phyloP scores from a whole-genome alignment of 2,113 vertebrate genomes.

The Acanthochromis polyacanthus region DNA sequence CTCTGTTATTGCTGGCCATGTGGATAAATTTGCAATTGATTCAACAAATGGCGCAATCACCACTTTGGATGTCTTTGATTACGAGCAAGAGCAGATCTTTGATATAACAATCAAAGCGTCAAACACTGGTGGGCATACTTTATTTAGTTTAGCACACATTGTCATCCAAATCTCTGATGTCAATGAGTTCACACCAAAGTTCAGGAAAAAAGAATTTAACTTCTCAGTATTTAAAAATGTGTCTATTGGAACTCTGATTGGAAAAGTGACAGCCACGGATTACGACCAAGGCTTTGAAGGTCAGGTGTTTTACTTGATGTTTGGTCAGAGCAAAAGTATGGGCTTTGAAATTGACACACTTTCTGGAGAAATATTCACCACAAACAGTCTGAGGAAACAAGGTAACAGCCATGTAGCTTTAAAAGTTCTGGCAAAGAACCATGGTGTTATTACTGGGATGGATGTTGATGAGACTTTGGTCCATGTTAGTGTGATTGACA shows the following conservation, averaged over 20 bases:
- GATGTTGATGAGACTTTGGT: slow-evolving; percentile 81
- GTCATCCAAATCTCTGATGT: slow-evolving; percentile 76
- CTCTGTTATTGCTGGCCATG: slow-evolving; percentile 76
- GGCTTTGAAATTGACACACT: slow-evolving; percentile 72
- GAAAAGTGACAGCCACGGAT: slow-evolving; percentile 79
- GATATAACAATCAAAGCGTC: slow-evolving; percentile 81
- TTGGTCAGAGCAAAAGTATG: slow-evolving; percentile 75
- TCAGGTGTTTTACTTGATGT: slow-evolving; percentile 79
- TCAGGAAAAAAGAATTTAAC: slow-evolving; percentile 71
- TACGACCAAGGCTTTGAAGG: slow-evolving; percentile 80
- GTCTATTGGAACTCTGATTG: slow-evolving; percentile 71
- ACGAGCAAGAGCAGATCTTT: slow-evolving; percentile 77
- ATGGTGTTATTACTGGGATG: slow-evolving; percentile 78
- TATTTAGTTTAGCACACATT: slow-evolving; percentile 77
- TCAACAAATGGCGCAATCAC: slow-evolving; percentile 77
- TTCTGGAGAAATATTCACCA: slow-evolving; percentile 80
- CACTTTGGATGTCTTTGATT: slow-evolving; percentile 80
- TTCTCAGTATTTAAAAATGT: slow-evolving; percentile 79
- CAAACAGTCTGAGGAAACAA: slow-evolving; percentile 72
- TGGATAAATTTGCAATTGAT: slow-evolving; percentile 77
- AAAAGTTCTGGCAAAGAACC: slow-evolving; percentile 82
- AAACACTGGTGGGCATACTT: slow-evolving; percentile 62
- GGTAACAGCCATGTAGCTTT: slow-evolving; percentile 68
- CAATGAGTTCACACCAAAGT: slow-evolving; percentile 82
- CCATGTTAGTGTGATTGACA: slow-evolving; percentile 77